Evolutionary conservation across 2,113 vertebrate species (phyloP).

Genomic region (Oceanodroma tethys): DNA sequence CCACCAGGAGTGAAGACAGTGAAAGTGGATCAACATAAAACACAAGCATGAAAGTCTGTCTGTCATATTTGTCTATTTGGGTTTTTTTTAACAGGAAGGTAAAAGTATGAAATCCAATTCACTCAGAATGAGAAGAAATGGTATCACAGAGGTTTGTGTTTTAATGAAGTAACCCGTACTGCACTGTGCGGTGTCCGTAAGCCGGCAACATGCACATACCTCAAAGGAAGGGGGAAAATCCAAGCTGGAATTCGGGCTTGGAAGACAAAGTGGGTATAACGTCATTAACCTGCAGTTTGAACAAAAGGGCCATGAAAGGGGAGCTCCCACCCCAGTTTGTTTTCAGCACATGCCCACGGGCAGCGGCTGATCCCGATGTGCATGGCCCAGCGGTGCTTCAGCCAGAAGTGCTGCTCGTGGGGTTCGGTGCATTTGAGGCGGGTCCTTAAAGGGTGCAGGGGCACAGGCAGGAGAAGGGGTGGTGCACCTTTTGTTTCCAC

Average conservation of each 20-base stretch:
- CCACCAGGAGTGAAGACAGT: not conserved
- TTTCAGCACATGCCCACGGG: not conserved
- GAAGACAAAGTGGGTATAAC: not conserved
- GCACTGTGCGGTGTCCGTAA: conserved; percentile 5
- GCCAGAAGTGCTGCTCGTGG: not conserved
- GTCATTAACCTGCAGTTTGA: not conserved
- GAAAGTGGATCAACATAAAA: not conserved
- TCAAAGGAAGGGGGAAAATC: not conserved
- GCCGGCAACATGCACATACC: not conserved
- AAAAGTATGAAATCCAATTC: not conserved
- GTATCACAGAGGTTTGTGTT: conserved; percentile 22
- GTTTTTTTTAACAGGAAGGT: not conserved
- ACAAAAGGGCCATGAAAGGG: not conserved
- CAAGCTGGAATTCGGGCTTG: not conserved
- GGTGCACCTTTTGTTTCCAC: not conserved
- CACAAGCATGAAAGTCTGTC: not conserved
- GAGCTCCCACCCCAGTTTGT: not conserved
- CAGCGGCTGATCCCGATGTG: not conserved
- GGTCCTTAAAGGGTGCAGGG: not conserved
- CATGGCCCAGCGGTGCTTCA: not conserved
- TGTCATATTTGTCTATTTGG: not conserved
- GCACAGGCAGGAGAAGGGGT: not conserved
- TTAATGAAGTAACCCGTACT: conserved; percentile 39
- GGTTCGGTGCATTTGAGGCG: accelerated
- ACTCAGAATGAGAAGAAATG: conserved; percentile 16